Base-by-base conservation (phyloP, 2,113 vertebrate genomes). In the Formicarius rufipectus region DNA sequence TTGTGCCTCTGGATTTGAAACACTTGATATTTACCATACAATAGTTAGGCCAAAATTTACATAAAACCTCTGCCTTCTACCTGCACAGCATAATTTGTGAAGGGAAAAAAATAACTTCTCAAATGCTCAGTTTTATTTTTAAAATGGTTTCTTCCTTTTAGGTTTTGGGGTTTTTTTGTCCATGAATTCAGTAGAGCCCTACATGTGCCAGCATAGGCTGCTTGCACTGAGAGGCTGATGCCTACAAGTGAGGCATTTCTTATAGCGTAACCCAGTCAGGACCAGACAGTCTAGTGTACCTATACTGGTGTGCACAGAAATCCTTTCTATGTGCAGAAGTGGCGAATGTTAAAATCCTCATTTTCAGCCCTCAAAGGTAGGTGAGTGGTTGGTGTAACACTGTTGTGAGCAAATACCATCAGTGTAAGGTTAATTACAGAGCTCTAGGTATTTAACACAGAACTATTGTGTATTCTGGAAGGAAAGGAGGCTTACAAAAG, bases 301-400 rank as follows among this genome's bases (percentile, higher is more conserved):
- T 17, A 35, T 20, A 56, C 25, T 22, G n/a, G 2, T 25, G 4
- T 33, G 28, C 13, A 56, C 0, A 2, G 47, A 84, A 72, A 27
- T 31, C 25, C 23, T 66, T 30, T 25, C 12, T 35, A 40, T 1
- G 1, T 12, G 6, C 20, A 40, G 1, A 1, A 16, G 10, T 27
- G 31, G 10, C 21, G 79, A 83, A 50, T 9, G 45, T 9, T 33
- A 66, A 84, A 75, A 53, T 39, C 18, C 10, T 67, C 25, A 22
- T 56, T 87, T 90, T 84, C 56, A 75, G 35, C 28, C 45, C 55
- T 58, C 30, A 52, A 22, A 39, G 5, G 17, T n/a, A 49, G 63
- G 20, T 24, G 81, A 68, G 60, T 7, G 8, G 30, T 24, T 18
- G 8, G 22, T 55, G 22, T 21, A 84, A 52, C 42, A 17, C 6